A percentile compares a stretch with the other conserved stretches of the same genome.
These are phyloP conservation scores for Tragelaphus imberbis DNA, from an alignment of 2,113 vertebrate genomes.

Conservation along the genomic window DNA sequence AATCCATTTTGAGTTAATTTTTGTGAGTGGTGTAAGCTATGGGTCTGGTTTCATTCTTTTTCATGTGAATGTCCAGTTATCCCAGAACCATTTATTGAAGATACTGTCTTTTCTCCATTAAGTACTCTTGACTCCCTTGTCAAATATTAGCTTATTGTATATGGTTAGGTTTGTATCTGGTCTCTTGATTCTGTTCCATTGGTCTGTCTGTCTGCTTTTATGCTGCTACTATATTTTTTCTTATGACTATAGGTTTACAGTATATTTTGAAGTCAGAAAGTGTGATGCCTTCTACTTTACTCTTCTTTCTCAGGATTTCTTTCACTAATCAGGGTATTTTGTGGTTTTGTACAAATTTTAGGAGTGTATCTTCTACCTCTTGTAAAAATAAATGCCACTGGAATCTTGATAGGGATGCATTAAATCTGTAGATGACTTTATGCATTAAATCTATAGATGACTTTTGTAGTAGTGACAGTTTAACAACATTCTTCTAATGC, in stretches of 20 bases:
- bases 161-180: background rate
- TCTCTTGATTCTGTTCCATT: background rate
- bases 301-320: background rate
- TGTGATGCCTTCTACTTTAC: background rate
- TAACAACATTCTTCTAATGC: background rate
- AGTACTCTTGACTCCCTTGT: background rate
- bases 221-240: background rate
- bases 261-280: background rate
- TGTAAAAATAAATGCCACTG: background rate
- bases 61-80: background rate
- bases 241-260: background rate
- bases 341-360: background rate
- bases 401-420: background rate
- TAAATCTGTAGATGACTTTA: background rate
- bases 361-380: background rate
- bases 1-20: background rate
- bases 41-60: background rate
- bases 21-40: background rate
- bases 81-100: background rate
- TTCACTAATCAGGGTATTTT: background rate
- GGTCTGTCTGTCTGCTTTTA: background rate
- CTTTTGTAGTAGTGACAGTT: background rate
- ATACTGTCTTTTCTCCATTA: background rate
- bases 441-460: background rate
- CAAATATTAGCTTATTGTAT: background rate